Conservation (phyloP, 2,113 vertebrate genomes). For the Brachyhypopomus gauderio region DNA sequence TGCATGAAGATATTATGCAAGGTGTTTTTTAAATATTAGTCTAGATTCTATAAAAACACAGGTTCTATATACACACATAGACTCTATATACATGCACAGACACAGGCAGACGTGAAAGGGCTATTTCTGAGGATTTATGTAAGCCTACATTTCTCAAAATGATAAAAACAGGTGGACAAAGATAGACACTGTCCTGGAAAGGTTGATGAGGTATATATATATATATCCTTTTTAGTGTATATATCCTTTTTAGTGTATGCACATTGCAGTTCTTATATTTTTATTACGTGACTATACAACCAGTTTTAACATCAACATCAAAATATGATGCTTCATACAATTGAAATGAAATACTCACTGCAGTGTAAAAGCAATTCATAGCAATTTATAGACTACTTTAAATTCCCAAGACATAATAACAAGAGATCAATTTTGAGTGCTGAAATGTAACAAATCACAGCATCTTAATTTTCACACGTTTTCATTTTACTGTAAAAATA, state of each 20-base stretch:
- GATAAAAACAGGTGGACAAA: slow-evolving; percentile 73
- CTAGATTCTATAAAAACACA: slow-evolving; percentile 18
- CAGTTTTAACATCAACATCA: background rate
- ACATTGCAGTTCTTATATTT: slow-evolving; percentile 50
- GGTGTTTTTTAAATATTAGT: background rate
- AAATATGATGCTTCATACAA: slow-evolving; percentile 7
- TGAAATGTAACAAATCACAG: background rate
- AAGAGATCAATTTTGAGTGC: background rate
- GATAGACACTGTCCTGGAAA: slow-evolving; percentile 59
- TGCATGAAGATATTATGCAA: background rate
- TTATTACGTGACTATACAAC: background rate
- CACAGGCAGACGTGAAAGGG: slow-evolving; percentile 54
- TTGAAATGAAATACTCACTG: background rate
- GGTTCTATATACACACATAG: background rate
- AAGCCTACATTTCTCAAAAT: slow-evolving; percentile 66
- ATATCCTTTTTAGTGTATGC: too few relatives aligned
- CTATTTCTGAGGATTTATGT: slow-evolving; percentile 65
- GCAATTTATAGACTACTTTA: background rate
- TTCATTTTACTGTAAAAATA: background rate
- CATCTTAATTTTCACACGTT: background rate
- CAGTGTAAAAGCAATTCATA: background rate
- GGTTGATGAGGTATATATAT: slow-evolving; percentile 49
- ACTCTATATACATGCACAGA: slow-evolving; percentile 15
- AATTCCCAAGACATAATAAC: background rate
- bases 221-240: too few relatives aligned